Base-by-base conservation (phyloP, 2,113 vertebrate species). In the Cyprinodon brontotheroides region DNA sequence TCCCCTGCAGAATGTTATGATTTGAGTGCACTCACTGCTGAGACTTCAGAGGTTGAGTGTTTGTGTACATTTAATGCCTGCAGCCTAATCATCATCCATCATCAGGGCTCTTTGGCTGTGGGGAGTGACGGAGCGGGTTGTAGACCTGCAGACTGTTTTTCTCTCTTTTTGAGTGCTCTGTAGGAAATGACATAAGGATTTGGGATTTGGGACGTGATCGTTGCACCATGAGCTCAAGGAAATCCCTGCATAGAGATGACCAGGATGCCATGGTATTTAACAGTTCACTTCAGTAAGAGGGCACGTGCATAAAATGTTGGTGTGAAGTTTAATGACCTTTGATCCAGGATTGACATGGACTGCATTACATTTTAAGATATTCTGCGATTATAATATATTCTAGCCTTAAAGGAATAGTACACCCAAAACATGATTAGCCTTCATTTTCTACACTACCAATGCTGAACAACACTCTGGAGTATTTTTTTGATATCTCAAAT, bases 21-120 rank as follows among this genome's bases (percentile, higher is more conserved):
- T 85, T 87, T 75, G 85, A 72, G 84, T 91, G 73, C 88, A 40
- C 85, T 89, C 85, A 37, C 81, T 65, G 69, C 86, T 57, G 61
- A 74, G 62, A 86, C 85, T 84, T 87, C 62, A 40, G 74, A 82
- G 78, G 76, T 75, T 64, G 85, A 75, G 43, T 82, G 70, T 80
- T 75, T 86, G 79, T 67, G 73, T 87, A 74, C 74, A 43, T 88
- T 89, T 80, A 89, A 87, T 72, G 80, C 68, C 81, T 63, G 75
- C 78, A n/a, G 75, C 69, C 82, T 87, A 89, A 93, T 92, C 89
- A 86, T 61, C 64, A 11, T 82, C 80, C 84, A 67, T 91, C 79
- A 92, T 91, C 90, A 70, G 78, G 61, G 66, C 65, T 43, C 65
- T 80, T 65, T 65, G 76, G 69, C 4, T 59, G 14, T 82, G 71